Evolutionary conservation across 2,888 invertebrate species (phyloP).

Genomic region (Sisyra terminalis): DNA sequence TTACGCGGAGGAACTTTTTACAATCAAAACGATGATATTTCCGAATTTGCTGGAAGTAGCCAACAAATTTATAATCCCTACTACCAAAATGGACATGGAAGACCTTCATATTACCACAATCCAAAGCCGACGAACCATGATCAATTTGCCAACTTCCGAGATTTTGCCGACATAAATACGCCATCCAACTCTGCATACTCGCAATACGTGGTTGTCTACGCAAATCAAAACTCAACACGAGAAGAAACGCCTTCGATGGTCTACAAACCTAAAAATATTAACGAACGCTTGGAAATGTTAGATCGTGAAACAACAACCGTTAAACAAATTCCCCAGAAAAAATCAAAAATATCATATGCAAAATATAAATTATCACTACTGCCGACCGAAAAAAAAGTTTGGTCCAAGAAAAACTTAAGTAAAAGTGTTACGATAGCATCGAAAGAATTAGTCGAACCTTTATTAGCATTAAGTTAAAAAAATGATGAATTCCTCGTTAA

Average conservation of each 20-base stretch:
- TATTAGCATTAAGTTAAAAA: conserved; percentile 47
- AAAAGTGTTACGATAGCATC: conserved; percentile 30
- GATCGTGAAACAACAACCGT: conserved; percentile 34
- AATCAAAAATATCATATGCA: conserved; percentile 36
- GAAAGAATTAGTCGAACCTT: conserved; percentile 43
- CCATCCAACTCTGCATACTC: conserved; percentile 69
- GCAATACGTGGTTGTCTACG: conserved; percentile 69
- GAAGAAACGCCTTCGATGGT: conserved; percentile 31
- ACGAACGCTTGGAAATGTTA: conserved; percentile 59
- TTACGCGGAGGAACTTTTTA: conserved; percentile 77
- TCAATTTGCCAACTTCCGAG: conserved; percentile 78
- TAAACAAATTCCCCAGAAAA: conserved; percentile 22
- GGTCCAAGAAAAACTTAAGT: conserved; percentile 29
- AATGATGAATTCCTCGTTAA: no score
- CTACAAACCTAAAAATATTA: conserved; percentile 61
- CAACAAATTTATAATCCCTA: conserved; percentile 41
- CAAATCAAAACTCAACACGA: conserved; percentile 57
- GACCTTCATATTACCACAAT: conserved; percentile 50
- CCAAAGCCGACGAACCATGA: conserved; percentile 61
- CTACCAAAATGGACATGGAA: conserved; percentile 50
- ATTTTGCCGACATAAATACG: conserved; percentile 79
- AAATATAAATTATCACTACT: conserved; percentile 46
- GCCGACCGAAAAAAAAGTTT: conserved; percentile 33
- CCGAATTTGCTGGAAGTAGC: conserved; percentile 28
- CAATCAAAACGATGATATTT: conserved; percentile 49